Base-by-base conservation (phyloP, 1,140 invertebrate genomes). In the Papilio glaucus region DNA sequence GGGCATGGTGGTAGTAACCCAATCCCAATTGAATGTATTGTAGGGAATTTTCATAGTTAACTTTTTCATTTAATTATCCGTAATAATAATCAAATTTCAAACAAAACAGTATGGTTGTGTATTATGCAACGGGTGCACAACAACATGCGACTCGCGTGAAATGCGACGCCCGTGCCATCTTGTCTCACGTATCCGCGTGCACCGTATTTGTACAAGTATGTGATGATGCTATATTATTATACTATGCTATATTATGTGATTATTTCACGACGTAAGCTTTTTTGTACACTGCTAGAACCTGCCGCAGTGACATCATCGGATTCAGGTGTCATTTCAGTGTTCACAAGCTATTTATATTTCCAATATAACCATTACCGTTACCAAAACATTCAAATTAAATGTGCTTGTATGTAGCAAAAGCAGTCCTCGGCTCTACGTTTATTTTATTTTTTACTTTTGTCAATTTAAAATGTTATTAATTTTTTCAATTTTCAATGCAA, bases 131-230 rank as follows among this genome's bases (percentile, higher is more conserved):
- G 45, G 7, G 45, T 49, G 21, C 45, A 49, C 13, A 42, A 39
- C 8, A 1, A n/a, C n/a, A n/a, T n/a, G n/a, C n/a, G n/a, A n/a
- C n/a, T n/a, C n/a, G n/a, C n/a, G n/a, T n/a, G n/a, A n/a, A n/a
- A n/a, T n/a, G n/a, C n/a, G n/a, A n/a, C n/a, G n/a, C n/a, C n/a
- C n/a, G n/a, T n/a, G n/a, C 42, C 38, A 39, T 39, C 45, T n/a
- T n/a, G 45, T 49, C 45, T 49, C 45, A 49, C 21, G 15, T 49
- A 49, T 49, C 45, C 45, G 45, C 18, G 45, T 45, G 18, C 18
- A 45, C 18, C 18, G 18, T 49, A 18, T 49, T 49, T 49, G 18
- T 49, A 49, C 15, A 49, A n/a, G 45, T 49, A 10, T 21, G 45
- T 18, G 9, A 49, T 7, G 45, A 49, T 9, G 45, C 45, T 49